Conservation (phyloP, 2,888 invertebrate genomes). For the Perdita meconis region DNA sequence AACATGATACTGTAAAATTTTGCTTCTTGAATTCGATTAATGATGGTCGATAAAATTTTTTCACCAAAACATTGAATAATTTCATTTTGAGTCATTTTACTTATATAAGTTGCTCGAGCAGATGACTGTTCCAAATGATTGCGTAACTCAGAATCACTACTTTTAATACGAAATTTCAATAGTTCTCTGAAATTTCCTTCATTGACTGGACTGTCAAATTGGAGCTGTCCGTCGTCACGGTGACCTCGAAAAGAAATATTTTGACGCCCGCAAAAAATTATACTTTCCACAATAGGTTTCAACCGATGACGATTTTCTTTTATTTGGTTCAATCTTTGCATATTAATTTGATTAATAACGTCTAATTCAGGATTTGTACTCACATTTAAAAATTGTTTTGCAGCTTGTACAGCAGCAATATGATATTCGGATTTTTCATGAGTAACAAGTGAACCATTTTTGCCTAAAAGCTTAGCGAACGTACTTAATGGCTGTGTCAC, state of each 20-base stretch:
- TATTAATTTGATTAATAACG: neutral
- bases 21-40: neutral
- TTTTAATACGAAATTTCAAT: neutral
- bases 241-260: neutral
- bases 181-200: neutral
- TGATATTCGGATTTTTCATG: neutral
- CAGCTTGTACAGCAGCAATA: neutral
- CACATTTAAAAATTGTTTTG: neutral
- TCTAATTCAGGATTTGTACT: neutral
- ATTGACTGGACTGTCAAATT: neutral
- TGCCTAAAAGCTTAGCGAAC: too few species aligned
- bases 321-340: neutral
- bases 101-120: neutral
- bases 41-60: neutral
- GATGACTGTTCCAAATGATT: neutral
- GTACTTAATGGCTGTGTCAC: neutral
- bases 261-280: constrained; percentile 5
- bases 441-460: neutral
- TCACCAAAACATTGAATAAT: neutral
- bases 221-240: neutral
- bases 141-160: neutral
- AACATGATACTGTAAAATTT: neutral
- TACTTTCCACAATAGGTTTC: neutral
- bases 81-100: neutral
- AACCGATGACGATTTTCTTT: neutral